Percentiles rank a stretch among this genome's conserved stretches.
phyloP scores from a whole-genome alignment of 2,113 vertebrate species.

The Microcebus lehilahytsara region DNA sequence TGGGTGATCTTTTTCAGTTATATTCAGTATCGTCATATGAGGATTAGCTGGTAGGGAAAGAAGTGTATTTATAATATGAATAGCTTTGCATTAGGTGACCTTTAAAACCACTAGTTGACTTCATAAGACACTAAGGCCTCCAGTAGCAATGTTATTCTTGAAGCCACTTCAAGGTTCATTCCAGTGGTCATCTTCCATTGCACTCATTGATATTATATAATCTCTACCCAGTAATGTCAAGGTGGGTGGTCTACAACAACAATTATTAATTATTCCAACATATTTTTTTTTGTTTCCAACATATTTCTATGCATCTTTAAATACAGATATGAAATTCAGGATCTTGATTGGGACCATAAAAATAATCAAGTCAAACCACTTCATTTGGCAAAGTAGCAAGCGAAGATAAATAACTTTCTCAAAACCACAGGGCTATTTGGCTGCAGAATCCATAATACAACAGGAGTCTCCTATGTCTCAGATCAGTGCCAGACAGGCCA shows the following conservation, averaged over 20 bases:
- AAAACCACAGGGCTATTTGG: not conserved
- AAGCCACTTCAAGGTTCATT: not conserved
- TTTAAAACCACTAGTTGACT: constrained; percentile 14
- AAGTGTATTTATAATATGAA: not conserved
- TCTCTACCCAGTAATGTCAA: not conserved
- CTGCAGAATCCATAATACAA: not conserved
- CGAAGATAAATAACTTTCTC: not conserved
- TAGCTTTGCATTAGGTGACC: not conserved
- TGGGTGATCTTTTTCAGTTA: constrained; percentile 38
- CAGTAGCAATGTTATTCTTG: not conserved
- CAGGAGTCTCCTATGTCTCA: not conserved
- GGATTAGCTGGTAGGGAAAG: not conserved
- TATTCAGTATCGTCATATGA: not conserved
- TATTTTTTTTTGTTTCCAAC: no score
- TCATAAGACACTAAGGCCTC: not conserved
- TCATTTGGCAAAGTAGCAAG: constrained; percentile 2
- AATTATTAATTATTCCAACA: not conserved
- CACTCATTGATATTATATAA: not conserved
- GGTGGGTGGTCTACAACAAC: not conserved
- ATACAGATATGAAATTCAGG: not conserved
- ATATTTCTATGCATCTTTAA: not conserved
- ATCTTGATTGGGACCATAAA: not conserved
- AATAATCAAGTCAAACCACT: not conserved
- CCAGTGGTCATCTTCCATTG: not conserved
- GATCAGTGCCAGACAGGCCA: not conserved